Percentiles rank a stretch among this genome's conserved stretches.
Conservation (phyloP, 2,797 vertebrate species). For the Erpetoichthys calabaricus region DNA sequence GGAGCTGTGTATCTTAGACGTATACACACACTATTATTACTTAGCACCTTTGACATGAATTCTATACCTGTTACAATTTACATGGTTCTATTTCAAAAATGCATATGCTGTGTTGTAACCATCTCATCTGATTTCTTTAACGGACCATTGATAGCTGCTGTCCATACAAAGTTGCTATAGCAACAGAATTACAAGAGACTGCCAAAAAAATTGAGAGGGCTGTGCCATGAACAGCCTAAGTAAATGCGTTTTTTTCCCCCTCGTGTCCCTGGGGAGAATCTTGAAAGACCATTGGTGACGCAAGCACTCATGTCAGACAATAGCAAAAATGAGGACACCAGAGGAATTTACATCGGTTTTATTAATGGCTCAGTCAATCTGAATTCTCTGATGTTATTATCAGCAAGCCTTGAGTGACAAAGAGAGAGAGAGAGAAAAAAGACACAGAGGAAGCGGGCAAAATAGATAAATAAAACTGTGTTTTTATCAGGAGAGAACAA, state of each 20-base stretch:
- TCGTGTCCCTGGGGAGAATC: conserved; percentile 9
- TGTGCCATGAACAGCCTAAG: conserved; percentile 15
- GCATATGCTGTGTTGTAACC: not conserved
- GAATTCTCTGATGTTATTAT: not conserved
- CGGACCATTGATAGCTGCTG: conserved; percentile 11
- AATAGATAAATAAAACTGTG: not conserved
- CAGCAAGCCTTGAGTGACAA: conserved; percentile 2
- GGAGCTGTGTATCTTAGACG: too few species aligned
- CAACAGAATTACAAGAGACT: conserved; percentile 16
- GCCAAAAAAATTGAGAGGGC: conserved; percentile 1
- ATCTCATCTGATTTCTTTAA: not conserved
- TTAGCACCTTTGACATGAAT: too few species aligned
- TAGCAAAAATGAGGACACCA: conserved; percentile 1
- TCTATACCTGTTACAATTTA: too few species aligned
- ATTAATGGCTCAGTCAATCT: conserved; percentile 5
- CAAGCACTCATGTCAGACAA: conserved; percentile 21
- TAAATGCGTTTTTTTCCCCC: not conserved
- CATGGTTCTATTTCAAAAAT: too few species aligned
- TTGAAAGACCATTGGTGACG: conserved; percentile 6
- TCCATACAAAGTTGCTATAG: conserved; percentile 17
- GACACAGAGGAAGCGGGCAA: too few species aligned
- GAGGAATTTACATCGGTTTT: conserved; percentile 8
- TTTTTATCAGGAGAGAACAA: too few species aligned
- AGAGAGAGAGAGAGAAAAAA: not conserved
- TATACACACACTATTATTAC: too few species aligned